A percentile compares a stretch with the other conserved stretches of the same genome.
Conservation (phyloP, 2,113 vertebrate genomes). For the Thunnus thynnus region DNA sequence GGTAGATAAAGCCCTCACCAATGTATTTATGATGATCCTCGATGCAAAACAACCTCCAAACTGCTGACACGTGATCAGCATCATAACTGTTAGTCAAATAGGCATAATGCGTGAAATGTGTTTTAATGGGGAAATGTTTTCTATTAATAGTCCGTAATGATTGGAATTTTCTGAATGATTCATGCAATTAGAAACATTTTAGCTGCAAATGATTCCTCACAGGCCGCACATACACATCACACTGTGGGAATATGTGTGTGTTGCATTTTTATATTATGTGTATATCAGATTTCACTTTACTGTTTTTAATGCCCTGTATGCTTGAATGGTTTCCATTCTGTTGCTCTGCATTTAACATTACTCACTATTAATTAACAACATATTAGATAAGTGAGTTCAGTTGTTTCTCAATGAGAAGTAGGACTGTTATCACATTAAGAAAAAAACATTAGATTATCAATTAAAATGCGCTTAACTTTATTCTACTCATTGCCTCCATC, state of each 20-base stretch:
- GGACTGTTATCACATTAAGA: background rate
- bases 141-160: constrained; percentile 71
- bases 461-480: background rate
- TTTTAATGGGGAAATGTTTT: constrained; percentile 70
- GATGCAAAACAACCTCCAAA: constrained; percentile 11
- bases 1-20: constrained; percentile 19
- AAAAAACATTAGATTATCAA: constrained; percentile 28
- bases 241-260: background rate
- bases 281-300: constrained; percentile 36
- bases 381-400: constrained; percentile 39
- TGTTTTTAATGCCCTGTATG: constrained; percentile 55
- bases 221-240: constrained; percentile 42
- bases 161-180: constrained; percentile 74
- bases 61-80: constrained; percentile 25
- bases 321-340: constrained; percentile 54
- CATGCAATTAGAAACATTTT: constrained; percentile 73
- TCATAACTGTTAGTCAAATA: constrained; percentile 44
- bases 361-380: constrained; percentile 58
- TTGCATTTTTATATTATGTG: constrained; percentile 19
- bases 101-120: constrained; percentile 64
- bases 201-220: constrained; percentile 71
- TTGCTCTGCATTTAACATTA: constrained; percentile 43
- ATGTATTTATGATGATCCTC: constrained; percentile 8
- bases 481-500: background rate
- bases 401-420: constrained; percentile 15